phyloP scores from a whole-genome alignment of 1,140 invertebrate genomes.

The Cheumatopsyche charites region DNA sequence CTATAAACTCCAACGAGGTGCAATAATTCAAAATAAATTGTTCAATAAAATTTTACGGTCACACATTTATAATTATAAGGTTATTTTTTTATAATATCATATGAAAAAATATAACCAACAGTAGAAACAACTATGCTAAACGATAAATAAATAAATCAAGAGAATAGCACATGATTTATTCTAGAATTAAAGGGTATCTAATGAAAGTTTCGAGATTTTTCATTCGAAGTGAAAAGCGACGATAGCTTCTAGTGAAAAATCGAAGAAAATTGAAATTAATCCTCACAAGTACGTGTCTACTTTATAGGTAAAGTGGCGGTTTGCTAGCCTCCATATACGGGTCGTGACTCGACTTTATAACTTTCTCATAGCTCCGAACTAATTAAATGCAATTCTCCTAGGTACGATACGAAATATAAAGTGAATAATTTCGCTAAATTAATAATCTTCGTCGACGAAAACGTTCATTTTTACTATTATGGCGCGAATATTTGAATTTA shows the following conservation, averaged over 20 bases:
- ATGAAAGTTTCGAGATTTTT: no score
- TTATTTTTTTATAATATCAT: no score
- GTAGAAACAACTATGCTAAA: no score
- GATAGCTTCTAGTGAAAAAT: no score
- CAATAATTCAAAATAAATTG: slow-evolving; percentile 19
- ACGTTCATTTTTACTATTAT: slow-evolving; percentile 21
- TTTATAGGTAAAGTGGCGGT: no score
- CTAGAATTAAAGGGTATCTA: no score
- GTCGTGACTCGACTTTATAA: slow-evolving; percentile 1
- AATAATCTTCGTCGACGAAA: slow-evolving; percentile 10
- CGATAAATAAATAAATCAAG: no score
- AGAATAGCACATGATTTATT: no score
- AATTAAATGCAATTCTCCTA: slow-evolving; percentile 23
- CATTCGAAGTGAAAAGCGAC: no score
- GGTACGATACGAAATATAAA: slow-evolving; percentile 16
- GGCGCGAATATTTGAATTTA: slow-evolving; percentile 10
- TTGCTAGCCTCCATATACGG: not conserved
- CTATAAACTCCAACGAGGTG: not conserved
- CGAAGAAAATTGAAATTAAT: no score
- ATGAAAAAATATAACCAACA: no score
- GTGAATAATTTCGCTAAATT: slow-evolving; percentile 21
- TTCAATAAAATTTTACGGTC: not conserved
- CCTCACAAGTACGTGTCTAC: no score
- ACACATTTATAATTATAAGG: not conserved
- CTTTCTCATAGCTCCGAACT: not conserved